Conservation (phyloP, 1,140 invertebrate genomes). For the Leptoteleia sp. region DNA sequence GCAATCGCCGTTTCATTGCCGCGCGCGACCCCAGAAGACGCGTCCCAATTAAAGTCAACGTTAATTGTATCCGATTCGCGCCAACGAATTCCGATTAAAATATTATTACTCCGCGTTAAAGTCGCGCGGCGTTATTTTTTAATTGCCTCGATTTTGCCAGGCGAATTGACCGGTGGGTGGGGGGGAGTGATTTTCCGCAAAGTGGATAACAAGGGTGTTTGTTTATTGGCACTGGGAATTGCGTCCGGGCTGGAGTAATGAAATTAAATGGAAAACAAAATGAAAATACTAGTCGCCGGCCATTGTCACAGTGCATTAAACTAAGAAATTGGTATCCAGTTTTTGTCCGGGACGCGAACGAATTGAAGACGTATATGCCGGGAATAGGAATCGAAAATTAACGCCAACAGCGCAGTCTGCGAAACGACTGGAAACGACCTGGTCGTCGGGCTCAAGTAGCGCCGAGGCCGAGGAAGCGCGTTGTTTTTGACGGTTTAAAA, state of each 20-base stretch:
- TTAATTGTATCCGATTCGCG: constrained; percentile 6
- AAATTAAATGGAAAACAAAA: constrained; percentile 13
- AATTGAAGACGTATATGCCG: constrained; percentile 11
- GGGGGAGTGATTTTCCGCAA: no score
- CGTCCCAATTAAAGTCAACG: constrained; percentile 20
- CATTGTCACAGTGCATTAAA: constrained; percentile 8
- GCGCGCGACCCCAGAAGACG: constrained; percentile 16
- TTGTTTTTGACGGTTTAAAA: no score
- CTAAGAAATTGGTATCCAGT: constrained; percentile 32
- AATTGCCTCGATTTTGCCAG: constrained; percentile 9
- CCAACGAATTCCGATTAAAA: constrained; percentile 14
- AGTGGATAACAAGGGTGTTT: no score
- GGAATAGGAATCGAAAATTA: constrained; percentile 13
- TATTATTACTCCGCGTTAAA: not conserved
- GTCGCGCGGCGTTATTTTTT: not conserved
- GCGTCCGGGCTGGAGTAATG: constrained; percentile 3
- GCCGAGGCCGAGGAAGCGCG: no score
- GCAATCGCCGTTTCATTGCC: constrained; percentile 25
- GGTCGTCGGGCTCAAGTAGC: no score
- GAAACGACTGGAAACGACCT: constrained; percentile 6
- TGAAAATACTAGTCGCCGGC: constrained; percentile 9
- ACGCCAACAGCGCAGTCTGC: not conserved
- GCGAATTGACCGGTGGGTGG: no score
- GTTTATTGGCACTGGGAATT: constrained; percentile 11
- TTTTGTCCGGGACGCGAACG: constrained; percentile 7